Conservation (phyloP, 2,888 invertebrate species). For the Morpho helenor region DNA sequence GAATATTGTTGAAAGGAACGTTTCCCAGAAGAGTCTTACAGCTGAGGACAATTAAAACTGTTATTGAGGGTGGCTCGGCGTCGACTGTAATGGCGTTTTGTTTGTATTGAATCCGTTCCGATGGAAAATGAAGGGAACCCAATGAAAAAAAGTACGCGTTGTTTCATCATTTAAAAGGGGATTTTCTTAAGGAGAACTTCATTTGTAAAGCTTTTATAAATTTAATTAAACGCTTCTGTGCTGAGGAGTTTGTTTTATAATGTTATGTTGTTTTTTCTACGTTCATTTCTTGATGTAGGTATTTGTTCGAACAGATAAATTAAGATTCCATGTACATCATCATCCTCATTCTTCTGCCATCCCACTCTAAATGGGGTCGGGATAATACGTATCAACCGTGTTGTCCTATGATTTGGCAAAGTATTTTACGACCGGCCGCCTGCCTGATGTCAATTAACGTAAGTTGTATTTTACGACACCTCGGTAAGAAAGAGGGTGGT, state of each 20-base stretch:
- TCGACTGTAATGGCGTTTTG: conserved; percentile 52
- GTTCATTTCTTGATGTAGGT: background rate
- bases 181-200: conserved; percentile 50
- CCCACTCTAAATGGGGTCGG: no score
- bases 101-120: conserved; percentile 60
- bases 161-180: conserved; percentile 53
- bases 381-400: no score
- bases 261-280: background rate
- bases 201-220: conserved; percentile 55
- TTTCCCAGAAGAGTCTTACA: conserved; percentile 55
- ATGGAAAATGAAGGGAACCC: conserved; percentile 60
- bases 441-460: no score
- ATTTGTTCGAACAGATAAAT: no score
- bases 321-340: no score
- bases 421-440: no score
- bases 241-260: conserved; percentile 3
- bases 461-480: no score
- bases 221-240: conserved; percentile 54
- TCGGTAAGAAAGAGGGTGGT: no score
- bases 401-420: no score
- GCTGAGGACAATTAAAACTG: conserved; percentile 70
- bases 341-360: no score
- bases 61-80: conserved; percentile 54
- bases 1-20: conserved; percentile 62
- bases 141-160: conserved; percentile 50